Evolutionary conservation across 1,140 invertebrate species (phyloP).

Genomic region (Lamellibrachia luymesi): DNA sequence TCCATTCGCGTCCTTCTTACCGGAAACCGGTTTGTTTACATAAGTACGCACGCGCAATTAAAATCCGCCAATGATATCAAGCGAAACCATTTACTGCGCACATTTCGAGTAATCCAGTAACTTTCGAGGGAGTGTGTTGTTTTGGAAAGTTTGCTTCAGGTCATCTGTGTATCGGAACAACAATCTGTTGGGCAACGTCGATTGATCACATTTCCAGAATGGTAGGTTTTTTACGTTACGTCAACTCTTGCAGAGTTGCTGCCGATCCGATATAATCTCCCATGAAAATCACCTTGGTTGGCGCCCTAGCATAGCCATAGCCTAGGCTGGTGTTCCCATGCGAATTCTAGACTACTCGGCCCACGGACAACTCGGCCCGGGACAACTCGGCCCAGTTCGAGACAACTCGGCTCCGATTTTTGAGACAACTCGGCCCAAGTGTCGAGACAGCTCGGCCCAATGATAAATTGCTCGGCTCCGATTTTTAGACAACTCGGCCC

Average conservation of each 20-base stretch:
- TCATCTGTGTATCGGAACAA: not conserved
- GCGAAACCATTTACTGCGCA: not conserved
- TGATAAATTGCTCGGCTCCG: no score
- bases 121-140: constrained; percentile 3
- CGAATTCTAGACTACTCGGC: no score
- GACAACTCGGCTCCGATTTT: no score
- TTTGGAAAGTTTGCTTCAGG: not conserved
- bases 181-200: not conserved
- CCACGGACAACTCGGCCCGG: no score
- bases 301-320: not conserved
- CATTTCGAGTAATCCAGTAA: not conserved
- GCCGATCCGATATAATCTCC: not conserved
- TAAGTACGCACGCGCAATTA: not conserved
- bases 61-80: not conserved
- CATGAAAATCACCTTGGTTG: not conserved
- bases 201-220: not conserved
- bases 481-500: no score
- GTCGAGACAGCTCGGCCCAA: no score
- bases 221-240: not conserved
- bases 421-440: no score
- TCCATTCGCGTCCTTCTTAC: not conserved
- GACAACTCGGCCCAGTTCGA: no score
- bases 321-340: no score
- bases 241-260: not conserved
- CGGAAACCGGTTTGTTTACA: constrained; percentile 4